Conservation (phyloP, 2,113 vertebrate genomes). For the Vidua macroura region DNA sequence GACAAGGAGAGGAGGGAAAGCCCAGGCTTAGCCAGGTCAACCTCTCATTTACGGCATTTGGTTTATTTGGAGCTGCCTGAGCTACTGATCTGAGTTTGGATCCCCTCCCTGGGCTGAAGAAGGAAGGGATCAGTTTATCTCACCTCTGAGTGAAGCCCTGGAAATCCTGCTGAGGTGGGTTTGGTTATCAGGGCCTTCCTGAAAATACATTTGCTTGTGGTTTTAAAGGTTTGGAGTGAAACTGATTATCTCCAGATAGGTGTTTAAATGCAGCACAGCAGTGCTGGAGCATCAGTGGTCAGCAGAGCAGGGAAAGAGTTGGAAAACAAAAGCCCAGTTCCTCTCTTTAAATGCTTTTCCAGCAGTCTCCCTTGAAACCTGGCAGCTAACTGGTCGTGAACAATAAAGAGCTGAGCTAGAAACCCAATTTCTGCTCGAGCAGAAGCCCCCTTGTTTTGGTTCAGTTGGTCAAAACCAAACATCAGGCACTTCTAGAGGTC, state of each 20-base stretch:
- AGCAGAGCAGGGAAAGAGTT: neutral
- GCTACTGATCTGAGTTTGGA: neutral
- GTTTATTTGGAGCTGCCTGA: neutral
- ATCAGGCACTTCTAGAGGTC: neutral
- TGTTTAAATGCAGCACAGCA: constrained; percentile 3
- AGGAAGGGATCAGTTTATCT: neutral
- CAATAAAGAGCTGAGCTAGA: constrained; percentile 33
- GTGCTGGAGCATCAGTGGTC: neutral
- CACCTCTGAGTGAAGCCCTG: neutral
- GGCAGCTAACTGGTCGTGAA: neutral
- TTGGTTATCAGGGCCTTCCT: neutral
- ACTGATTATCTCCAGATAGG: constrained; percentile 3
- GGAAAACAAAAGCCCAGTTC: neutral
- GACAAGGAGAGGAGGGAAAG: neutral
- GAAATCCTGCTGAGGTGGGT: neutral
- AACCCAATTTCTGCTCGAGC: constrained; percentile 27
- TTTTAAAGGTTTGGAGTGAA: constrained; percentile 23
- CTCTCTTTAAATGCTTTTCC: neutral
- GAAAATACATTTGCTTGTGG: neutral
- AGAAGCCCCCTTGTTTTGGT: neutral
- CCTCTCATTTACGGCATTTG: fast-evolving
- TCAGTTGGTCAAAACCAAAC: neutral
- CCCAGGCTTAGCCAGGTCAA: neutral
- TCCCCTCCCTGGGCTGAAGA: neutral
- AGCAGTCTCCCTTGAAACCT: neutral